Conservation (phyloP, 2,113 vertebrate genomes). For the Grallaria varia region DNA sequence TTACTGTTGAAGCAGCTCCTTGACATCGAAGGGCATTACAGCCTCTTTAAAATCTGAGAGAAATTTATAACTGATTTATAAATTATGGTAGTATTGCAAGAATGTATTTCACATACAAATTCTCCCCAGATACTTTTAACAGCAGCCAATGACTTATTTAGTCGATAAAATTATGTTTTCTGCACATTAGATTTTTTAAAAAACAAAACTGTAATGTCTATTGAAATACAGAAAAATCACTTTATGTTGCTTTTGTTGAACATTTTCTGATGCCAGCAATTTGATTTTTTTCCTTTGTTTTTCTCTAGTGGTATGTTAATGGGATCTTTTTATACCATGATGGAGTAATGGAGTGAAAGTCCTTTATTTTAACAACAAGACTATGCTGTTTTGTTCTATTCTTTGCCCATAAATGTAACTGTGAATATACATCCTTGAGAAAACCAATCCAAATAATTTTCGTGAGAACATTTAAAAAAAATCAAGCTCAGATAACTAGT, state of each 20-base stretch:
- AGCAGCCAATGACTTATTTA: neutral
- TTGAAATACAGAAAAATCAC: neutral
- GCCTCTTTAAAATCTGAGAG: neutral
- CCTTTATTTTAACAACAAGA: neutral
- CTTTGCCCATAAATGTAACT: neutral
- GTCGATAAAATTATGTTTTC: constrained; percentile 1
- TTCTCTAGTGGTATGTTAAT: neutral
- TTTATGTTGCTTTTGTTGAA: neutral
- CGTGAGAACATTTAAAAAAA: neutral
- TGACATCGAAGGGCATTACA: neutral
- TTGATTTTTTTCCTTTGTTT: constrained; percentile 36
- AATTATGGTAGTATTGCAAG: neutral
- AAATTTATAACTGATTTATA: neutral
- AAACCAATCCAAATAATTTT: neutral
- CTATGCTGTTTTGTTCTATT: neutral
- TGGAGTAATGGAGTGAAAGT: neutral
- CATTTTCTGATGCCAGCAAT: neutral
- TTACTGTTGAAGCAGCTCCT: neutral
- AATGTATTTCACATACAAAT: neutral
- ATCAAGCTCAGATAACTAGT: neutral
- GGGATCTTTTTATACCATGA: neutral
- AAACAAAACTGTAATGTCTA: neutral
- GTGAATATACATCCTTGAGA: neutral
- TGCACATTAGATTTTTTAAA: neutral
- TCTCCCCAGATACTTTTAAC: constrained; percentile 8